Conservation (phyloP, 2,888 invertebrate genomes). For the Aspidapion aeneum region DNA sequence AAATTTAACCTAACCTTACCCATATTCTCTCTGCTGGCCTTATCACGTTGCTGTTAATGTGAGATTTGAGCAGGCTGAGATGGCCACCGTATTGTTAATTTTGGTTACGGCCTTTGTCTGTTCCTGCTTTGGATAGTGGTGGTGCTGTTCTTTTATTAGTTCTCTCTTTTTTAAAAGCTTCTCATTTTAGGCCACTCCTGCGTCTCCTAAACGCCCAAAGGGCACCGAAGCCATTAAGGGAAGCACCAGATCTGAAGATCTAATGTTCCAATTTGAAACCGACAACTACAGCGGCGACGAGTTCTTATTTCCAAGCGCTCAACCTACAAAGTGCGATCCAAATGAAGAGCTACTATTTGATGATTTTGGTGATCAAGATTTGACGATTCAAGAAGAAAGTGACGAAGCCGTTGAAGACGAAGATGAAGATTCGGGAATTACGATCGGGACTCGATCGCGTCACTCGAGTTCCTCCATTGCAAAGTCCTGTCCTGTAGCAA, state of each 20-base stretch:
- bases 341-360: constrained; percentile 15
- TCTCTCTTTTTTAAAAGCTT: no score
- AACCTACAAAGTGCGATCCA: constrained; percentile 16
- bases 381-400: neutral
- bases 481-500: constrained; percentile 75
- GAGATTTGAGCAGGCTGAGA: no score
- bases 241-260: constrained; percentile 57
- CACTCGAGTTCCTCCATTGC: constrained; percentile 55
- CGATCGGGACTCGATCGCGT: constrained; percentile 9
- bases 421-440: constrained; percentile 5
- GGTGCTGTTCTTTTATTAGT: no score
- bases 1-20: no score
- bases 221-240: constrained; percentile 27
- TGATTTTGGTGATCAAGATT: neutral
- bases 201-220: constrained; percentile 36
- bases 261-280: constrained; percentile 76
- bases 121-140: no score
- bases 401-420: constrained; percentile 3
- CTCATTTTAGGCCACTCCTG: constrained; percentile 12
- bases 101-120: no score
- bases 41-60: no score
- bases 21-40: no score
- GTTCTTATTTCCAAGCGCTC: constrained; percentile 31
- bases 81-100: no score
- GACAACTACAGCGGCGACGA: constrained; percentile 50